Conservation (phyloP, 2,888 invertebrate species). For the Reticulitermes lucifugus region DNA sequence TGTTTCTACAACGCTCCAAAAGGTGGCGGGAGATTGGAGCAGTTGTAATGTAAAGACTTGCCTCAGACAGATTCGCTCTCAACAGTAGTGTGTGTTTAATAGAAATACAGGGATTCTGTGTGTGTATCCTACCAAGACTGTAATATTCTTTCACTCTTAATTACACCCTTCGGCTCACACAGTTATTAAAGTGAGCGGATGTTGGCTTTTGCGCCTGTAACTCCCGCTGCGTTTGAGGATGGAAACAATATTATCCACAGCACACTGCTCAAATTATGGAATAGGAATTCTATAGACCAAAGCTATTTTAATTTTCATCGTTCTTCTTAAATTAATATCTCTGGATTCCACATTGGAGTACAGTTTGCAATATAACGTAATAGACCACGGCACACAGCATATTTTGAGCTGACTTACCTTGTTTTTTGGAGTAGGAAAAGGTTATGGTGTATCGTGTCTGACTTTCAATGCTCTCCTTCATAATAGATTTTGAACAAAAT, state of each 20-base stretch:
- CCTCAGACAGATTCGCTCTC: too few species aligned
- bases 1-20: too few species aligned
- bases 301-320: constrained; percentile 26
- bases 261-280: constrained; percentile 18
- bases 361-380: neutral
- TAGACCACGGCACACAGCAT: too few species aligned
- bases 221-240: neutral
- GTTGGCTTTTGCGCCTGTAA: neutral
- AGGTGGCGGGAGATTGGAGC: too few species aligned
- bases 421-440: too few species aligned
- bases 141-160: neutral
- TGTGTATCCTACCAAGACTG: neutral
- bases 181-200: neutral
- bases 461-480: too few species aligned
- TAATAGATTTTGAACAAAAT: too few species aligned
- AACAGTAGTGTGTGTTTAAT: neutral
- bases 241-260: neutral
- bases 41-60: too few species aligned
- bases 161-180: neutral
- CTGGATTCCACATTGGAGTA: neutral
- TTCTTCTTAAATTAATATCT: constrained; percentile 20
- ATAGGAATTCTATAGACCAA: neutral
- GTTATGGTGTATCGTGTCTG: too few species aligned
- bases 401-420: too few species aligned
- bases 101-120: neutral